Conservation (phyloP, 2,113 vertebrate genomes). For the Oreochromis aureus region DNA sequence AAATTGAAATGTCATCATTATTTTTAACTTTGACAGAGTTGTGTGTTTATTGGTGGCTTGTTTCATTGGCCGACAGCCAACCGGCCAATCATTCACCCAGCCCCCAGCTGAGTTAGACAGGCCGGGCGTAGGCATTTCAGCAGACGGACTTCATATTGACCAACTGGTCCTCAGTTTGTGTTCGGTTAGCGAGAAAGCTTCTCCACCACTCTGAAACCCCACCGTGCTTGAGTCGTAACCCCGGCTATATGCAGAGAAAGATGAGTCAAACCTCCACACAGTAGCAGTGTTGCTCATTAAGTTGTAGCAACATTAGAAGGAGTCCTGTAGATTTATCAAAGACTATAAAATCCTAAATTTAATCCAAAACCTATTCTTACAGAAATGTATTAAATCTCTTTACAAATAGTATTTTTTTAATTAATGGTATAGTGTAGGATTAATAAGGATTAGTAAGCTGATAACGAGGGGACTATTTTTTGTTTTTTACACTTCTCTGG, state of each 20-base stretch:
- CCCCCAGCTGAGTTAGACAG: background rate
- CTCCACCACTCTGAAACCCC: background rate
- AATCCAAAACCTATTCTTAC: background rate
- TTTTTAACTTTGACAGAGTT: background rate
- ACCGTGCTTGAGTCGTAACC: background rate
- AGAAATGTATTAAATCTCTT: background rate
- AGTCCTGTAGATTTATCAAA: background rate
- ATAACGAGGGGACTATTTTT: background rate
- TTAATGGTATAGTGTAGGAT: background rate
- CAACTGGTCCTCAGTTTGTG: background rate
- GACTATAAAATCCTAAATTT: background rate
- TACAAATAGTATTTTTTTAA: rapidly evolving
- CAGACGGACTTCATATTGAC: background rate
- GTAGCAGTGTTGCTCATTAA: background rate
- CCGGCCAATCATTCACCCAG: background rate
- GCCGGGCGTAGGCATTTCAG: background rate
- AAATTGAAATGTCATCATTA: background rate
- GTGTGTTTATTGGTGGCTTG: background rate
- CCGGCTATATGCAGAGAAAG: background rate
- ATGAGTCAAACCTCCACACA: background rate
- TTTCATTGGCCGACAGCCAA: background rate
- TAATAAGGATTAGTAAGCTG: background rate
- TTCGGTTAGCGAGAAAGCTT: background rate
- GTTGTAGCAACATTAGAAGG: background rate
- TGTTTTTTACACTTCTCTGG: background rate